phyloP scores from a whole-genome alignment of 53 echinoderm and acorn worm genomes.

The Holothuria scabra region DNA sequence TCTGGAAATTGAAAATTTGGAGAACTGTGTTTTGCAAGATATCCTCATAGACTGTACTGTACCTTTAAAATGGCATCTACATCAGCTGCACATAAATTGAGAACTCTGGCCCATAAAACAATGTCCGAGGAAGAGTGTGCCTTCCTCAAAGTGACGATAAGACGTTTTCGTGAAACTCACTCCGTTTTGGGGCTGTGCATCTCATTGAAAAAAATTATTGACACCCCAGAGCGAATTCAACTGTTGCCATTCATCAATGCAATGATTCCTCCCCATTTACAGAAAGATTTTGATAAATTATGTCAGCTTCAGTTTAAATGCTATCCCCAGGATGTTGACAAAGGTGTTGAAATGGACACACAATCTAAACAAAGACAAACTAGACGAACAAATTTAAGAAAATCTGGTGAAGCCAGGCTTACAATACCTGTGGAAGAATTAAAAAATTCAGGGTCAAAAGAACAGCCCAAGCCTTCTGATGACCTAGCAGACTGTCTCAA shows the following conservation, averaged over 20 bases:
- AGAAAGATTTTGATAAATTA: conserved; percentile 78
- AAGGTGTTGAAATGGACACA: conserved; percentile 45
- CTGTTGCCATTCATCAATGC: conserved; percentile 74
- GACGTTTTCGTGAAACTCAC: conserved; percentile 76
- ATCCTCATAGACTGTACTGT: too few species aligned
- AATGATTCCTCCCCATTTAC: conserved; percentile 75
- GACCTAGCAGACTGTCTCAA: conserved; percentile 13
- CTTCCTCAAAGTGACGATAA: conserved; percentile 72
- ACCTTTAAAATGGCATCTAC: conserved; percentile 4
- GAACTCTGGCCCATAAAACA: conserved; percentile 74
- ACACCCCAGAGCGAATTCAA: conserved; percentile 71
- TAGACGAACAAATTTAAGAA: not conserved
- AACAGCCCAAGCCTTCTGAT: conserved; percentile 35
- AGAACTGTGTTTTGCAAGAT: too few species aligned
- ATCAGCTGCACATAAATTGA: conserved; percentile 71
- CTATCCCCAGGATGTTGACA: conserved; percentile 46
- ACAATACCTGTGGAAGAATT: conserved; percentile 1
- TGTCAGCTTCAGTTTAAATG: conserved; percentile 81
- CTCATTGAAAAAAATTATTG: conserved; percentile 74
- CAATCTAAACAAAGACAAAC: conserved; percentile 44
- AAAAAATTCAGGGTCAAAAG: not conserved
- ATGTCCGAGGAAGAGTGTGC: conserved; percentile 79
- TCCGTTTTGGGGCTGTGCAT: conserved; percentile 82
- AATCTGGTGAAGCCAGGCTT: conserved; percentile 10
- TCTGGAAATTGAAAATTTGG: too few species aligned